phyloP scores from a whole-genome alignment of 2,888 invertebrate genomes.

The Cenopis cana region DNA sequence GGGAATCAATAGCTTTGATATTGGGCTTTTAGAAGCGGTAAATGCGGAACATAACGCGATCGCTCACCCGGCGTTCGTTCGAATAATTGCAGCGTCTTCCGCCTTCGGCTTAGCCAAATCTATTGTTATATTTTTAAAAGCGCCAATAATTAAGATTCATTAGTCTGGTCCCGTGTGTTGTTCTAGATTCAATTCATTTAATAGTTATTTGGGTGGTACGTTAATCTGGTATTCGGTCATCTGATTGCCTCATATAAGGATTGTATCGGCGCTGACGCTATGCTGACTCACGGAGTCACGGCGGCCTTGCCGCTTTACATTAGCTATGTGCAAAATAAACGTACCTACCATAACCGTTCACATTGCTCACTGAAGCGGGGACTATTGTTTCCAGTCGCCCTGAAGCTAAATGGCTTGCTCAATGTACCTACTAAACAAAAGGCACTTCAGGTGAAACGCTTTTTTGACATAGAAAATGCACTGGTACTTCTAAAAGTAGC shows the following conservation, averaged over 20 bases:
- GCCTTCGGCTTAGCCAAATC: constrained; percentile 57
- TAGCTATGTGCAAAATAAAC: constrained; percentile 29
- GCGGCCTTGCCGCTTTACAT: constrained; percentile 61
- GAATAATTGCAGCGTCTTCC: constrained; percentile 52
- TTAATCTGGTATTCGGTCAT: constrained; percentile 24
- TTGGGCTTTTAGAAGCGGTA: constrained; percentile 32
- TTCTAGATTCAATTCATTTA: constrained; percentile 25
- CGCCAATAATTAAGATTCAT: constrained; percentile 48
- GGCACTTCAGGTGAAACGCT: background rate
- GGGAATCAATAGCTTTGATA: constrained; percentile 43
- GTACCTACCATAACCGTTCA: constrained; percentile 53
- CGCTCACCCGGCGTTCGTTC: constrained; percentile 50
- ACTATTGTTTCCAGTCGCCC: constrained; percentile 25
- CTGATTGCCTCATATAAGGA: constrained; percentile 57
- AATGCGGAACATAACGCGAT: constrained; percentile 51
- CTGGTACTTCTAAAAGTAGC: too few species aligned
- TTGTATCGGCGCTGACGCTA: constrained; percentile 63
- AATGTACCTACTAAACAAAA: background rate
- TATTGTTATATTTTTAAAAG: constrained; percentile 55
- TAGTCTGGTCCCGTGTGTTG: constrained; percentile 27
- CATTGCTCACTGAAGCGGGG: constrained; percentile 23
- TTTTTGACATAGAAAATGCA: too few species aligned
- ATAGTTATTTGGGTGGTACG: constrained; percentile 37
- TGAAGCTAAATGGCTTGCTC: background rate
- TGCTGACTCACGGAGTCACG: constrained; percentile 61